phyloP scores from a whole-genome alignment of 1,140 invertebrate genomes.

The Eumaeus atala region DNA sequence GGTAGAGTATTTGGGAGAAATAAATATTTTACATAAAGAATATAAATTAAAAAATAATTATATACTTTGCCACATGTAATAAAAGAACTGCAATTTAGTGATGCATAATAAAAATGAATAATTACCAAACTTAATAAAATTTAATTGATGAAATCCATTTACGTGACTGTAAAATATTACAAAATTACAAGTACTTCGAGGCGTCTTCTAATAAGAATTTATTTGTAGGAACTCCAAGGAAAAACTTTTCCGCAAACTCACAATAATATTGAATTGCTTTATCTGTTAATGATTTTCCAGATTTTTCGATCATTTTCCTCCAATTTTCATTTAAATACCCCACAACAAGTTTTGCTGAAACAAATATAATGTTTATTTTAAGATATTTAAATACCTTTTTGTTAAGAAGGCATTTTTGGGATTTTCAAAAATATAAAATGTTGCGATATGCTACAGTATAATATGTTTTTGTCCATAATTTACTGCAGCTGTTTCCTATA shows the following conservation, averaged over 20 bases:
- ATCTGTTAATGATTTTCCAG: constrained; percentile 34
- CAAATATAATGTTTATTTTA: too few relatives aligned
- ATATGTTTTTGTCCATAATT: too few relatives aligned
- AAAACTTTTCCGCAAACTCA: constrained; percentile 29
- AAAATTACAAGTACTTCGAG: background rate
- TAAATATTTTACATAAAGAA: too few relatives aligned
- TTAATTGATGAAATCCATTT: background rate
- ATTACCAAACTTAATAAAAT: background rate
- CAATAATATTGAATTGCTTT: constrained; percentile 26
- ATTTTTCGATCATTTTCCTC: constrained; percentile 27
- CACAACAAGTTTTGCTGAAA: constrained; percentile 33
- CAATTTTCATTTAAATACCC: constrained; percentile 38
- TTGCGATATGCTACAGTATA: too few relatives aligned
- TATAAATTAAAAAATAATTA: too few relatives aligned
- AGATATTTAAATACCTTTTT: too few relatives aligned
- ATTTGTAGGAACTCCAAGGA: constrained; percentile 28
- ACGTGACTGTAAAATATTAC: background rate
- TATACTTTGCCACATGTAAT: too few relatives aligned
- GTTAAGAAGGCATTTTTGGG: too few relatives aligned
- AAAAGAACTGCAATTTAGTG: too few relatives aligned
- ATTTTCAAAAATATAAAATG: too few relatives aligned
- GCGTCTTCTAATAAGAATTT: constrained; percentile 19
- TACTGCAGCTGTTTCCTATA: too few relatives aligned
- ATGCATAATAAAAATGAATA: background rate
- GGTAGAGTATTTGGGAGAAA: too few relatives aligned